phyloP scores from a whole-genome alignment of 92 coral and sea anemone genomes.

The Plumapathes pennacea region DNA sequence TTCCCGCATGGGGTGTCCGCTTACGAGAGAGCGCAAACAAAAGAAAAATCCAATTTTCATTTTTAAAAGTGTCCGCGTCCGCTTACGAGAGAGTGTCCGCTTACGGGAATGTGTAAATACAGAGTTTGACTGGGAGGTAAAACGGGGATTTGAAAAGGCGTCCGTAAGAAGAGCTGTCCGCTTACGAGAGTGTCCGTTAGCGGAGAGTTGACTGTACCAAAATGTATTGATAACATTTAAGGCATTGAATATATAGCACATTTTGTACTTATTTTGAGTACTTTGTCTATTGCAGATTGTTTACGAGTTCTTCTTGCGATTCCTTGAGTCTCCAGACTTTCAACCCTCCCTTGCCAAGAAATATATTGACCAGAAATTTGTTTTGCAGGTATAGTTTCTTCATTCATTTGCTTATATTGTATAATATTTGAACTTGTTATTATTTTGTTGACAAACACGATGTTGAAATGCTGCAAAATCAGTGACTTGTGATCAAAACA shows the following conservation, averaged over 20 bases:
- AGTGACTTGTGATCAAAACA: too few species aligned
- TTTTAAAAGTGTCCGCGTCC: conserved; percentile 12
- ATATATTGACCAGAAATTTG: conserved; percentile 86
- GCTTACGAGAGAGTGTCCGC: conserved; percentile 11
- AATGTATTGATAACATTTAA: background rate
- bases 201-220: too few species aligned
- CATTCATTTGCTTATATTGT: too few species aligned
- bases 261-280: background rate
- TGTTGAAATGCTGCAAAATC: too few species aligned
- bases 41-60: conserved; percentile 12
- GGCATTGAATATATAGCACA: background rate
- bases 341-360: conserved; percentile 91
- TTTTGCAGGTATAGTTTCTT: conserved; percentile 90
- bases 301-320: conserved; percentile 89
- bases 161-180: conserved; percentile 25
- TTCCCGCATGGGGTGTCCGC: conserved; percentile 5
- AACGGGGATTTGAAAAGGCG: conserved; percentile 5
- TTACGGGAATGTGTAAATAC: conserved; percentile 20
- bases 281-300: conserved; percentile 68
- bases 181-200: too few species aligned
- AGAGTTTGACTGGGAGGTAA: conserved; percentile 19
- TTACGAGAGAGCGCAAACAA: conserved; percentile 20
- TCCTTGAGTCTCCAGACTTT: conserved; percentile 93
- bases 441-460: too few species aligned
- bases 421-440: too few species aligned